phyloP scores from a whole-genome alignment of 2,113 vertebrate genomes.

The Carassius carassius region DNA sequence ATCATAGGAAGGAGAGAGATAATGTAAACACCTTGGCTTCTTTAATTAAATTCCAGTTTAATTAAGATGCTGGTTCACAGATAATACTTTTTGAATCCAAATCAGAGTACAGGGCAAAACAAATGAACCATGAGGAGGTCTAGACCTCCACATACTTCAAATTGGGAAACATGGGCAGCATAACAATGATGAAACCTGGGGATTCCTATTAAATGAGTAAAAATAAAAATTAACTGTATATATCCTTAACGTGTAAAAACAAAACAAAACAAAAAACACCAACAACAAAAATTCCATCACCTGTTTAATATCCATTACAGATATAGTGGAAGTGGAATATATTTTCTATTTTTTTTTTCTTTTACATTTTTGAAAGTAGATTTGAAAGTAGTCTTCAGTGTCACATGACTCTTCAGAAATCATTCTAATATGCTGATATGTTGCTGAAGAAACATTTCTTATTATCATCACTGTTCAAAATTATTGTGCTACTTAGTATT shows the following conservation, averaged over 20 bases:
- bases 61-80: conserved; percentile 57
- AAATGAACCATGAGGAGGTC: conserved; percentile 56
- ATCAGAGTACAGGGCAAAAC: conserved; percentile 52
- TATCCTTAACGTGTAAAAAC: background rate
- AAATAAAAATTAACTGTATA: background rate
- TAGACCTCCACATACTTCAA: conserved; percentile 47
- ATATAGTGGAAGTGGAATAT: no score
- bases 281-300: no score
- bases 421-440: no score
- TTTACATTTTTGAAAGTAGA: no score
- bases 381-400: no score
- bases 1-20: conserved; percentile 51
- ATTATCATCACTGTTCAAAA: no score
- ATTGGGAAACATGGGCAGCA: conserved; percentile 44
- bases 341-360: no score
- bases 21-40: conserved; percentile 56
- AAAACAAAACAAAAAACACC: no score
- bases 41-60: conserved; percentile 62
- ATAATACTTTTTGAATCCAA: conserved; percentile 50
- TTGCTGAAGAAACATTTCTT: no score
- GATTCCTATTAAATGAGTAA: background rate
- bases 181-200: conserved; percentile 33
- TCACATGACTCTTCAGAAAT: no score
- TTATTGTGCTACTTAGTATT: no score
- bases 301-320: no score